Conservation (phyloP, 2,888 invertebrate species). For the Lycophotia porphyrea region DNA sequence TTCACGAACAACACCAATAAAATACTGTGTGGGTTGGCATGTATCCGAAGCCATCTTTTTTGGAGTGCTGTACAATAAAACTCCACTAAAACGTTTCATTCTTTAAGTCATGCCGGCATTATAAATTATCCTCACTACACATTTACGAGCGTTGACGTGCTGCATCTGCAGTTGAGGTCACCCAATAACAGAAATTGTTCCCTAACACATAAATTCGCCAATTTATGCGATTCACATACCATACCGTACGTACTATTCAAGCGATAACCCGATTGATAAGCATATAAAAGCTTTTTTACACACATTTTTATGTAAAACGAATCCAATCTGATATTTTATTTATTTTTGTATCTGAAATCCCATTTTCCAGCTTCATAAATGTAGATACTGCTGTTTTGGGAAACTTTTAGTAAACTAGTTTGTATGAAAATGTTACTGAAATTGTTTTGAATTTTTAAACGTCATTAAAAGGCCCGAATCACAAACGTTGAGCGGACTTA, state of each 20-base stretch:
- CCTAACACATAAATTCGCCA: conserved; percentile 6
- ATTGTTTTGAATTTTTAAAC: conserved; percentile 56
- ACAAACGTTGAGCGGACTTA: conserved; percentile 13
- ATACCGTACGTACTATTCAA: conserved; percentile 18
- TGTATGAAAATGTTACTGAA: conserved; percentile 33
- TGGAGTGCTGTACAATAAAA: neutral
- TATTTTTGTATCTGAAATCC: conserved; percentile 40
- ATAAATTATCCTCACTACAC: neutral
- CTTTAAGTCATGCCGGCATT: neutral
- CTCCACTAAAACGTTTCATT: neutral
- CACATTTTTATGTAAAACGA: conserved; percentile 40
- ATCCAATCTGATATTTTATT: conserved; percentile 55
- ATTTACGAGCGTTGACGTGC: neutral
- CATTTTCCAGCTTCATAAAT: conserved; percentile 19
- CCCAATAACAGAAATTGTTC: conserved; percentile 8
- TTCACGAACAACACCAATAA: neutral
- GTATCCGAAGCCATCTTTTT: neutral
- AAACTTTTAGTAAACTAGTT: conserved; percentile 46
- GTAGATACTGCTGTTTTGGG: conserved; percentile 14
- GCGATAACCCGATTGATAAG: conserved; percentile 45
- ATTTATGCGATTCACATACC: conserved; percentile 19
- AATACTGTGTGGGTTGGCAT: neutral
- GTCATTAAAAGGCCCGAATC: conserved; percentile 41
- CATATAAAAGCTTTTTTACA: conserved; percentile 21
- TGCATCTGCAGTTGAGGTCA: conserved; percentile 14